phyloP scores from a whole-genome alignment of 1,140 invertebrate genomes.

The Drosophila subpulchrella region DNA sequence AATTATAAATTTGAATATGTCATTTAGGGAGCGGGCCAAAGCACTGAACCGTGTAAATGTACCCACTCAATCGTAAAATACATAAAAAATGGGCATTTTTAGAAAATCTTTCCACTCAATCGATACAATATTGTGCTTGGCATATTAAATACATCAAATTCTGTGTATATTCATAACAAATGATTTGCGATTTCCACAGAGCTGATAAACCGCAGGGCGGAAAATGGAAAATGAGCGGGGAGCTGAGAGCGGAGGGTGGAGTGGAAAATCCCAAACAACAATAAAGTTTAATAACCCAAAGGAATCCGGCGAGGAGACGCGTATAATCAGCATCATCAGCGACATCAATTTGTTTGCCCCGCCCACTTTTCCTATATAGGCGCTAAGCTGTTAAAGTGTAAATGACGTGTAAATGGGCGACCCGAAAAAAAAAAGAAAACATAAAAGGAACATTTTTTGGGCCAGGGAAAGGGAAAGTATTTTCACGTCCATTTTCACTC shows the following conservation, averaged over 20 bases:
- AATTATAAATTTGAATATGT: slow-evolving; percentile 16
- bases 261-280: slow-evolving; percentile 67
- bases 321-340: slow-evolving; percentile 79
- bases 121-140: slow-evolving; percentile 40
- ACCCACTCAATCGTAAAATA: neutral
- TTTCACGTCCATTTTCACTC: slow-evolving; percentile 29
- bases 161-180: slow-evolving; percentile 46
- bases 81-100: slow-evolving; percentile 7
- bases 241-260: neutral
- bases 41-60: slow-evolving; percentile 13
- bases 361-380: slow-evolving; percentile 34
- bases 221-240: slow-evolving; percentile 31
- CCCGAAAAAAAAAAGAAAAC: slow-evolving; percentile 18
- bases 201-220: slow-evolving; percentile 42
- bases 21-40: neutral
- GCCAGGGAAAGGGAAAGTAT: slow-evolving; percentile 25
- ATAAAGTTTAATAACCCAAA: slow-evolving; percentile 81
- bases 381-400: slow-evolving; percentile 79
- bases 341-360: slow-evolving; percentile 61
- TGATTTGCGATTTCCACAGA: slow-evolving; percentile 47
- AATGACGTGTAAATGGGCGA: slow-evolving; percentile 77
- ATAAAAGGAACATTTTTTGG: slow-evolving; percentile 13
- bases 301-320: slow-evolving; percentile 55
- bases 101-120: slow-evolving; percentile 38
- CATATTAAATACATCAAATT: slow-evolving; percentile 51